Base-by-base conservation (phyloP, 2,888 invertebrate species). In the Spodoptera picta region DNA sequence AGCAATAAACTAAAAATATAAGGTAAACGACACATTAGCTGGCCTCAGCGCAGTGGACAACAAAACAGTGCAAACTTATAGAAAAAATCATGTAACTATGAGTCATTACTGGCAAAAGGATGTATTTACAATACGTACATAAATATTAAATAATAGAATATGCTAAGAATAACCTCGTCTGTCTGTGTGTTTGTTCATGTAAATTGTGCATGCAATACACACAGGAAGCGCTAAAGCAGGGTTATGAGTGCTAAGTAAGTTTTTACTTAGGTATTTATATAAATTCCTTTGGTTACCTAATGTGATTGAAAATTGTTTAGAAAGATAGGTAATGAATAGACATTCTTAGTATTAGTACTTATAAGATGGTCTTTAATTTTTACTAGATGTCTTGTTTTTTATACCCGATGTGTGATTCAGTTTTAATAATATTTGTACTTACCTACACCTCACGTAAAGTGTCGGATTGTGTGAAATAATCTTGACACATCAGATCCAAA, bases 181-280 rank as follows among this genome's bases (percentile, higher is more conserved):
- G 43, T 12, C 19, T 23, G 31, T 23, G n/a, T 47, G 58, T 59
- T 59, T 51, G 72, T 65, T 44, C 46, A 58, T 51, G 44, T 51
- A 36, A 71, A 65, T 65, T 55, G 69, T 52, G 66, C 53, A 60
- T 56, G 67, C 67, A 49, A 46, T 36, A 11, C 63, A 52, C 65
- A 47, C 52, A 60, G 73, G 60, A 69, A 56, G 23, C 49, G 24
- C 44, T 57, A 36, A 36, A 49, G 47, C 24, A 11, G 23, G 12
- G 31, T 23, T 52, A 52, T 31, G 27, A 19, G 36, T 23, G 36
- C 23, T 47, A 45, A 41, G 27, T 42, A 44, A 44, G 41, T 42
- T 44, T 41, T 47, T 42, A 59, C 19, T 42, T 11, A 23, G 0
- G 4, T 42, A 31, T 12, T 31, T 27, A 51, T 42, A 42, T n/a